phyloP scores from a whole-genome alignment of 2,113 vertebrate species.

The Marmota monax region DNA sequence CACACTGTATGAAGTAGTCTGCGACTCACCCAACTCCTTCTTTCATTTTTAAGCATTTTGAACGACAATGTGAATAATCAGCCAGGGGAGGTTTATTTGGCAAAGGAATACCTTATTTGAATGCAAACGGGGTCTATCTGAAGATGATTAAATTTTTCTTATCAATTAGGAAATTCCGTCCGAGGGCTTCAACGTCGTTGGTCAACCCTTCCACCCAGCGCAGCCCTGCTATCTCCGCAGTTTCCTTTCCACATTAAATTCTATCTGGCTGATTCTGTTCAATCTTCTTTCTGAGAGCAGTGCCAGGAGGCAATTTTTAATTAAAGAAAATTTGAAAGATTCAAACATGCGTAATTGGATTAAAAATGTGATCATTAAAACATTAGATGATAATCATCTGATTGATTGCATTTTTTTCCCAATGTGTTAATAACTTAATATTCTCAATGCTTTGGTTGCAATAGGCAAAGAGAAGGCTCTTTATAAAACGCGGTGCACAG shows the following conservation, averaged over 20 bases:
- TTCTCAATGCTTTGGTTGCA: slow-evolving; percentile 77
- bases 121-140: slow-evolving; percentile 85
- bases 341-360: slow-evolving; percentile 87
- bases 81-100: slow-evolving; percentile 88
- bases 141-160: slow-evolving; percentile 88
- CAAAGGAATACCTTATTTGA: slow-evolving; percentile 88
- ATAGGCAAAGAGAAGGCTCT: slow-evolving; percentile 55
- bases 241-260: slow-evolving; percentile 80
- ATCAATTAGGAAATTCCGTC: slow-evolving; percentile 87
- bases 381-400: slow-evolving; percentile 86
- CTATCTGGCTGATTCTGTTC: slow-evolving; percentile 80
- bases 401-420: slow-evolving; percentile 81
- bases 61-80: slow-evolving; percentile 90
- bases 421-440: slow-evolving; percentile 79
- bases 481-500: slow-evolving; percentile 32
- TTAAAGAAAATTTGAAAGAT: slow-evolving; percentile 87
- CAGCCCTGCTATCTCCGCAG: neutral
- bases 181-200: slow-evolving; percentile 81
- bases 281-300: slow-evolving; percentile 84
- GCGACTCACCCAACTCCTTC: slow-evolving; percentile 89
- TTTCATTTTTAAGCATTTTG: slow-evolving; percentile 91
- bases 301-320: slow-evolving; percentile 83
- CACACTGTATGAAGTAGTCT: slow-evolving; percentile 91
- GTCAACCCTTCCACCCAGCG: slow-evolving; percentile 68
- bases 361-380: slow-evolving; percentile 87